These are phyloP conservation scores for Catharus bicknelli DNA, from an alignment of 2,113 vertebrate species.

Conservation along the genomic window DNA sequence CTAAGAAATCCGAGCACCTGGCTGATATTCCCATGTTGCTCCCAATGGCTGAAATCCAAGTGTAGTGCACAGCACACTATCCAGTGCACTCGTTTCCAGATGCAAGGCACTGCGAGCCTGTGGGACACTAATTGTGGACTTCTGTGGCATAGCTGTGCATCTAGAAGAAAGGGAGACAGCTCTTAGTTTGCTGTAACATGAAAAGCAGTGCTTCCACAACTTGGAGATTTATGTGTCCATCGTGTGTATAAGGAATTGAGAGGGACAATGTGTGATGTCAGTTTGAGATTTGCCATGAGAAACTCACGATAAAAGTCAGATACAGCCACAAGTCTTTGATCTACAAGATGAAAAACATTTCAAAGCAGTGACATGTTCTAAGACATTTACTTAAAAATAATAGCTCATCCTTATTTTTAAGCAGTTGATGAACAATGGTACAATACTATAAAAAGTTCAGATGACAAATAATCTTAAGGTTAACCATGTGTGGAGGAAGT, in stretches of 20 bases:
- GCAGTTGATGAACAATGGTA: not conserved
- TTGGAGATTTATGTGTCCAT: not conserved
- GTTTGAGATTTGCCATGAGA: not conserved
- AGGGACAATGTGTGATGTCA: not conserved
- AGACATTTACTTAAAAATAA: not conserved
- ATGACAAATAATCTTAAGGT: not conserved
- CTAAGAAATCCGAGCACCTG: not conserved
- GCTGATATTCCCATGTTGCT: not conserved
- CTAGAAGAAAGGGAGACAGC: not conserved
- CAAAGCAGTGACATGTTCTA: not conserved
- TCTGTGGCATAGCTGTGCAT: not conserved
- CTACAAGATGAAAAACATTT: not conserved
- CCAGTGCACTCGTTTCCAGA: not conserved
- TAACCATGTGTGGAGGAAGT: not conserved
- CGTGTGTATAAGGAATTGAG: not conserved
- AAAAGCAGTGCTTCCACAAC: not conserved
- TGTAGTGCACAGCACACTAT: not conserved
- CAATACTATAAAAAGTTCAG: not conserved
- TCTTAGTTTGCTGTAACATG: not conserved
- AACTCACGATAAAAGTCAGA: not conserved
- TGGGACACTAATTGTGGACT: fast-evolving
- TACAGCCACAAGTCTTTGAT: not conserved
- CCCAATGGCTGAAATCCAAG: not conserved
- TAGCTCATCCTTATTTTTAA: not conserved
- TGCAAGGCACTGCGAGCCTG: not conserved